Evolutionary conservation across 1,140 invertebrate genomes (phyloP), one percentile per base, ranked within the genome.

Genomic region (Drosophila carrolli): DNA sequence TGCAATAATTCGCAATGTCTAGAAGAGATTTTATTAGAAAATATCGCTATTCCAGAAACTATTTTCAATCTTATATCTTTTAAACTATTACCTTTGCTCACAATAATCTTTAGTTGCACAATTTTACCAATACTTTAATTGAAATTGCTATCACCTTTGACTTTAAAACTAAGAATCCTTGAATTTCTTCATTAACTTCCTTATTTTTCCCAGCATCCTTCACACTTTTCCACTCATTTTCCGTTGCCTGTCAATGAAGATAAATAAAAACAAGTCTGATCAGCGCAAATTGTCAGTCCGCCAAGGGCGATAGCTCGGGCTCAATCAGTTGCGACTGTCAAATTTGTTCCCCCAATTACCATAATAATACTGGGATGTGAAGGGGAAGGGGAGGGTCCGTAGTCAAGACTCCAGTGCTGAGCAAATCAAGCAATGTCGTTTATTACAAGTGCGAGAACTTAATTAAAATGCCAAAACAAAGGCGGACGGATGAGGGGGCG

Each of bases 361-460:
- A 82, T 88, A 88, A 88, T 88, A 74, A 88, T 79, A 70, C 48
- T 16, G 32, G 5, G 23, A 37, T 46, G 38, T 14, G 5, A 41
- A 32, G 40, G 19, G 32, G n/a, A 44, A 14, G 16, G 5, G 37
- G 4, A 40, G 40, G 35, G 10, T 5, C 14, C 11, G 38, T 46
- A 54, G 61, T 40, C 61, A 66, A 23, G 65, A 44, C 51, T 50
- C 66, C 55, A 57, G 55, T 54, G 62, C 55, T 55, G 75, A 85
- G 77, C 75, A 88, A 86, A 86, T 88, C 83, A 86, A 82, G 82
- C 83, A 40, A 63, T 78, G 82, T 88, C 82, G 82, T 86, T 88
- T 88, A 88, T 88, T 79, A 88, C 83, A 88, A 88, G 83, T 88
- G 80, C 84, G 79, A 88, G 83, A 88, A 88, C 83, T 88, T 88